Conservation (phyloP, 2,797 vertebrate genomes). For the Clarias pachynema region DNA sequence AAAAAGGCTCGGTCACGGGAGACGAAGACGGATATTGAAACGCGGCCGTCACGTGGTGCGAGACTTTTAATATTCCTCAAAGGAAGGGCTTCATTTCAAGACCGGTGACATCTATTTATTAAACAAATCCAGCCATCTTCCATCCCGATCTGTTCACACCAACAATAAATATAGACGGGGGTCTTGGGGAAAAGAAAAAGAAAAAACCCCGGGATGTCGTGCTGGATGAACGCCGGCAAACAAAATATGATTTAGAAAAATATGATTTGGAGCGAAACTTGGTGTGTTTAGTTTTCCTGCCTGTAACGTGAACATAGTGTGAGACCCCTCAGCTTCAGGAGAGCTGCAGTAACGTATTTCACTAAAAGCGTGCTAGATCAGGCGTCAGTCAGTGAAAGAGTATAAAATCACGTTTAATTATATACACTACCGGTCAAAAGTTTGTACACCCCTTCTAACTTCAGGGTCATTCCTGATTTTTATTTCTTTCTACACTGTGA, state of each 20-base stretch:
- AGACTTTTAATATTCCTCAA: background rate
- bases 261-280: background rate
- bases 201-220: background rate
- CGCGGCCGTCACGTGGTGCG: too few relatives aligned
- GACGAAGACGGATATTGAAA: conserved; percentile 13
- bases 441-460: too few relatives aligned
- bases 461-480: too few relatives aligned
- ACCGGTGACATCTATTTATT: background rate
- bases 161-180: background rate
- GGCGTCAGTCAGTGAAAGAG: too few relatives aligned
- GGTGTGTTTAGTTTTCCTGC: background rate
- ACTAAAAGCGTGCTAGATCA: too few relatives aligned
- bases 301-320: background rate
- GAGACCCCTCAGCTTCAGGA: background rate
- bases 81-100: too few relatives aligned
- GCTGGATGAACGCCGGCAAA: background rate
- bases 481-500: too few relatives aligned
- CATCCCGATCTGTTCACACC: background rate
- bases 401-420: too few relatives aligned
- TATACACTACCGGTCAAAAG: too few relatives aligned
- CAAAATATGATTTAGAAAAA: background rate
- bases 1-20: background rate
- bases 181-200: background rate
- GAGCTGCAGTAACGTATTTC: background rate
- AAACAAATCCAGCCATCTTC: background rate